Conservation (phyloP, 1,140 invertebrate genomes). For the Ephestia elutella region DNA sequence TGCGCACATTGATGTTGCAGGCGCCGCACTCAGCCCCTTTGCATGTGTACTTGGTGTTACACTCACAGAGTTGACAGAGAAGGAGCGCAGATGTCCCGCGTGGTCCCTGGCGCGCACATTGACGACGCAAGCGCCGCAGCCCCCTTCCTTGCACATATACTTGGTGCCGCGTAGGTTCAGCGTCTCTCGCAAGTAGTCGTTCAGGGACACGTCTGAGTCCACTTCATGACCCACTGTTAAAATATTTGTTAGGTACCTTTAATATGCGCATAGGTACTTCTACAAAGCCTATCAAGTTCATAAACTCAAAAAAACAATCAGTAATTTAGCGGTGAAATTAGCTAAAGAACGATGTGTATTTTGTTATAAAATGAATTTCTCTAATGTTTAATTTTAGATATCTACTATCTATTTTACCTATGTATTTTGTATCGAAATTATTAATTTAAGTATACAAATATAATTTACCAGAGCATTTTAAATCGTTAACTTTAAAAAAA, state of each 20-base stretch:
- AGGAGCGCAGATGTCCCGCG: conserved; percentile 53
- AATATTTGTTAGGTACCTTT: neutral
- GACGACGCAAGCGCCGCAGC: conserved; percentile 84
- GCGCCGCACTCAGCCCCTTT: too few species aligned
- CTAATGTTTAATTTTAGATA: too few species aligned
- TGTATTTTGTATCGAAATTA: too few species aligned
- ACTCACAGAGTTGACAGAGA: conserved; percentile 82
- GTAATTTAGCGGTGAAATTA: too few species aligned
- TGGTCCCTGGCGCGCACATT: conserved; percentile 68
- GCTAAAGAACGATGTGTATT: too few species aligned
- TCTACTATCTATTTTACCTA: too few species aligned
- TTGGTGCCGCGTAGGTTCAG: conserved; percentile 81
- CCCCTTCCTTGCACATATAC: conserved; percentile 83
- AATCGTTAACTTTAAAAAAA: neutral
- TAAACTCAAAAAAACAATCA: neutral
- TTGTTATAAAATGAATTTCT: too few species aligned
- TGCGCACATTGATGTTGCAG: too few species aligned
- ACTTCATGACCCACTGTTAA: conserved; percentile 44
- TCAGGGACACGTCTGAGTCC: conserved; percentile 73
- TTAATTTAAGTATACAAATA: too few species aligned
- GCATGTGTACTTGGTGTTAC: too few species aligned
- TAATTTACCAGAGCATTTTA: neutral
- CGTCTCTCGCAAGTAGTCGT: conserved; percentile 75
- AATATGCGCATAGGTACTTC: too few species aligned
- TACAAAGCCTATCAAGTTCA: neutral